phyloP scores from a whole-genome alignment of 2,113 vertebrate species.

The Lepus americanus region DNA sequence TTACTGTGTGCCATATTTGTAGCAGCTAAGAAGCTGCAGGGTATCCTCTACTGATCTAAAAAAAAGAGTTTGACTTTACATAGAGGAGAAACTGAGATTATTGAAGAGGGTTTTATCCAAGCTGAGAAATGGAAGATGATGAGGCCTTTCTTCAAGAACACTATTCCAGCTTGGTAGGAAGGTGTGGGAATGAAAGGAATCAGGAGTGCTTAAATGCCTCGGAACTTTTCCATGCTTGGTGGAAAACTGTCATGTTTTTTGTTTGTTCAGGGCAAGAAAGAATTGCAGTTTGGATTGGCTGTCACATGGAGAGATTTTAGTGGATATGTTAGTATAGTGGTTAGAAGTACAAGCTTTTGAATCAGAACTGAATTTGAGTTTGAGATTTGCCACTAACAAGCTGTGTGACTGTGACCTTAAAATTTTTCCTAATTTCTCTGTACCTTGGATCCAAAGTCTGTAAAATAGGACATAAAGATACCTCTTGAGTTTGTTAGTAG shows the following conservation, averaged over 20 bases:
- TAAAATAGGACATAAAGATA: neutral
- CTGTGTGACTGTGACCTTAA: neutral
- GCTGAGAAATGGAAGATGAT: neutral
- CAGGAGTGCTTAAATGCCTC: neutral
- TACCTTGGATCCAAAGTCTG: neutral
- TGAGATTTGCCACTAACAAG: neutral
- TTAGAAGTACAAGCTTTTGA: neutral
- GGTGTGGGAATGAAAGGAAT: neutral
- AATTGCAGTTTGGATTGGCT: neutral
- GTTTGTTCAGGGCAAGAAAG: neutral
- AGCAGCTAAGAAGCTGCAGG: neutral
- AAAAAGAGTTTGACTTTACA: slow-evolving; percentile 33
- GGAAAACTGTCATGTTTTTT: neutral
- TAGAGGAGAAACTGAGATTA: slow-evolving; percentile 16
- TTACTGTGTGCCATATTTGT: neutral
- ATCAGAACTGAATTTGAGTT: neutral
- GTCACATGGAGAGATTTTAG: neutral
- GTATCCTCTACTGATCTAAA: neutral
- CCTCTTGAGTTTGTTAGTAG: neutral
- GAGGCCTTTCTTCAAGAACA: neutral
- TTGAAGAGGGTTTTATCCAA: neutral
- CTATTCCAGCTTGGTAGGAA: neutral
- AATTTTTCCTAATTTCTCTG: slow-evolving; percentile 8
- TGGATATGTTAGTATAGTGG: neutral
- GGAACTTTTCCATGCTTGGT: neutral